phyloP scores from a whole-genome alignment of 1,140 invertebrate species.

The Globodera rostochiensis region DNA sequence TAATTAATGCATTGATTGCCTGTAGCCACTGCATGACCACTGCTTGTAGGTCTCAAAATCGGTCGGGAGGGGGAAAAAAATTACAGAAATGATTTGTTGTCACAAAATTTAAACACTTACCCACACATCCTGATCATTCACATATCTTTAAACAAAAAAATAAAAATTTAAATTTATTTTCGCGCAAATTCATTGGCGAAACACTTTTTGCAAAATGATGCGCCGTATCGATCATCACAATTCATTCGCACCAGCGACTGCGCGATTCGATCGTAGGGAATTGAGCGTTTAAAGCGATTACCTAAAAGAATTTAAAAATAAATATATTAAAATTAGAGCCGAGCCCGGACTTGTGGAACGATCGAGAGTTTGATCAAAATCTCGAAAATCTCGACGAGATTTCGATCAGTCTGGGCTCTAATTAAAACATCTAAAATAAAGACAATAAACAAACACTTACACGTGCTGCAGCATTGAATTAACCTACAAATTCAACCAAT shows the following conservation, averaged over 20 bases:
- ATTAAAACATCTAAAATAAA: background rate
- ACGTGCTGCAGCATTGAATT: conserved; percentile 44
- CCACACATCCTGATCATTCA: conserved; percentile 6
- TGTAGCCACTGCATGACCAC: conserved; percentile 17
- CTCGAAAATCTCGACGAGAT: too few species aligned
- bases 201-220: conserved; percentile 37
- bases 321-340: too few species aligned
- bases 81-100: conserved; percentile 3
- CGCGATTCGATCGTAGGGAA: conserved; percentile 42
- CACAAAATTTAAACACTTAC: conserved; percentile 1
- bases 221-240: conserved; percentile 42
- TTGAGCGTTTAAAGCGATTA: conserved; percentile 41
- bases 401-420: too few species aligned
- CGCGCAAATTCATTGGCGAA: background rate
- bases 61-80: conserved; percentile 12
- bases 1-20: conserved; percentile 12
- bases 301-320: background rate
- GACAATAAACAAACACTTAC: background rate
- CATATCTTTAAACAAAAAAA: conserved; percentile 7
- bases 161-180: conserved; percentile 9
- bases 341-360: background rate
- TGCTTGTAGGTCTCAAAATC: conserved; percentile 13
- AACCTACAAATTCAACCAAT: background rate
- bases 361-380: too few species aligned
- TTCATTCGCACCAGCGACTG: conserved; percentile 30